Evolutionary conservation across 2,113 vertebrate species (phyloP), one percentile per base, ranked within the genome.

Genomic region (Tenebrosternarchus preto): DNA sequence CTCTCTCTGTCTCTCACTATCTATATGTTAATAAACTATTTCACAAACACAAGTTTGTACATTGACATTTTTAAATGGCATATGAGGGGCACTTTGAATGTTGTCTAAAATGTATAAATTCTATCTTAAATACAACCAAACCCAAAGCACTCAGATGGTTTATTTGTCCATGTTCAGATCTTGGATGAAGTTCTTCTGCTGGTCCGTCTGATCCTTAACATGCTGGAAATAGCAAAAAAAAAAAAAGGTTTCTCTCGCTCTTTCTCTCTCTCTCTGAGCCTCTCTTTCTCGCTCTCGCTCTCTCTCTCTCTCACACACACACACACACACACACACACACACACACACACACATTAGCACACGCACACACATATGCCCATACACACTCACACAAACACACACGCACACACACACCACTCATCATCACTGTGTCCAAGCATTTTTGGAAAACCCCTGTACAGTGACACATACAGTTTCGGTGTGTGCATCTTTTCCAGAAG

Each of bases 381-480:
- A 82, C 70, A 56, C 71, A 66, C 39, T 27, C 74, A 70, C 71
- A 66, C 56, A 69, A 6, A 80, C 74, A 50, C 56, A 84, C 81
- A 82, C 61, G 70, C 39, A 81, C 63, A 19, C 73, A 76, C 73
- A 63, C 50, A 61, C 80, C 2, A 4, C 55, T 82, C 81, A 78
- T 68, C 75, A 46, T 27, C 46, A 59, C 3, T 55, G 27, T 57
- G 27, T 83, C 46, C 66, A 57, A n/a, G 20, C 67, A 66, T 80
- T 22, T 1, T 39, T 75, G 72, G 67, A 71, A 83, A 83, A 83
- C 73, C 82, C 73, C 72, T 16, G 39, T 24, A 16, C 36, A n/a
- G 17, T 80, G 73, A 72, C 82, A 80, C 77, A 83, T 61, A 24
- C 73, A 73, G 73, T 77, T 80, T 83, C 82, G 24, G 55, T 76